Percentiles rank a stretch among this genome's conserved stretches.
Evolutionary conservation across 2,797 vertebrate species (phyloP).

Genomic region (Pachyuromys duprasi): DNA sequence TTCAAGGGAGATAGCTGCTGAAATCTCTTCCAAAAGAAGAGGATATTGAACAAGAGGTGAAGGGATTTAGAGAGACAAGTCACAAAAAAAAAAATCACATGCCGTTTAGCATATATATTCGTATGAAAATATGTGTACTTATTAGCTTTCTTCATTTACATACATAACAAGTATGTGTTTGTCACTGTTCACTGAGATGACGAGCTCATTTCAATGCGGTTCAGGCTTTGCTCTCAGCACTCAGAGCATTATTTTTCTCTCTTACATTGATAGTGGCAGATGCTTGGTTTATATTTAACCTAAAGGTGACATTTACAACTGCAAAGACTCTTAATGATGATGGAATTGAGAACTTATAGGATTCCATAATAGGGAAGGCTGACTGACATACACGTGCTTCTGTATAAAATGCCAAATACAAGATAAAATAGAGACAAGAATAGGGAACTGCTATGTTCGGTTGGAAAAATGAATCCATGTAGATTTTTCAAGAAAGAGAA

Average conservation of each 20-base stretch:
- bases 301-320: constrained; percentile 73
- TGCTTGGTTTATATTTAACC: constrained; percentile 80
- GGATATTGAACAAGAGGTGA: neutral
- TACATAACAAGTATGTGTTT: constrained; percentile 44
- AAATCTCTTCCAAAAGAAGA: neutral
- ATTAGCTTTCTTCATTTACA: constrained; percentile 56
- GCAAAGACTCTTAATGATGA: constrained; percentile 77
- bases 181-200: constrained; percentile 43
- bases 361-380: constrained; percentile 58
- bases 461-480: constrained; percentile 58
- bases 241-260: constrained; percentile 38
- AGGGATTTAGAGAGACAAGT: neutral
- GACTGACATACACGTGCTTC: neutral
- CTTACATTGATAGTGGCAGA: constrained; percentile 71
- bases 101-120: neutral
- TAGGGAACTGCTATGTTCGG: neutral
- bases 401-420: constrained; percentile 67
- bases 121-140: constrained; percentile 25
- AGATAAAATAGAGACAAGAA: constrained; percentile 40
- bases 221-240: constrained; percentile 29
- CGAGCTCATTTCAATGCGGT: constrained; percentile 70
- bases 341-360: constrained; percentile 74
- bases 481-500: constrained; percentile 70
- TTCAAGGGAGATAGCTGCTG: neutral
- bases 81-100: neutral